These are phyloP conservation scores for Brachypodius melanocephalos DNA, from an alignment of 2,113 vertebrate genomes.

Conservation along the genomic window DNA sequence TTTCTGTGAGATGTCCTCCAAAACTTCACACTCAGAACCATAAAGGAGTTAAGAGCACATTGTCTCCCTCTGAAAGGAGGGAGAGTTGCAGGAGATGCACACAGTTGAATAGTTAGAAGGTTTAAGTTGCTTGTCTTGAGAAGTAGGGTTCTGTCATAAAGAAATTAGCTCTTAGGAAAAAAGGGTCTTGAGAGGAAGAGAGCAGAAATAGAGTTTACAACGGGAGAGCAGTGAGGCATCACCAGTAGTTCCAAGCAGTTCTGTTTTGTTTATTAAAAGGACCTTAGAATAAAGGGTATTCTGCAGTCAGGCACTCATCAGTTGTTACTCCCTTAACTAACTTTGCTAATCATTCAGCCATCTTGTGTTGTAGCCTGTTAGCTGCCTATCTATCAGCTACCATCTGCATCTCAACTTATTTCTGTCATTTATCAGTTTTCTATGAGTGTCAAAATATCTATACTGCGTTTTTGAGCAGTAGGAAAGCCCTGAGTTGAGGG, in stretches of 20 bases:
- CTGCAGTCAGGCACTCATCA: neutral
- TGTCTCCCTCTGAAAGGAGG: neutral
- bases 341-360: neutral
- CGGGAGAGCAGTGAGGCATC: neutral
- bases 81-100: neutral
- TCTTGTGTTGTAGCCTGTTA: neutral
- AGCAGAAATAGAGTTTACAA: neutral
- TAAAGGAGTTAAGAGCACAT: neutral
- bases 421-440: neutral
- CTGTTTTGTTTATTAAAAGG: neutral
- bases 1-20: neutral
- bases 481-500: neutral
- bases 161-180: neutral
- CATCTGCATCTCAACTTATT: neutral
- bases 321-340: neutral
- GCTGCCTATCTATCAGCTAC: neutral
- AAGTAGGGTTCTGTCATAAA: neutral
- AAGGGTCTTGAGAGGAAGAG: neutral
- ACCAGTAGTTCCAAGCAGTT: neutral
- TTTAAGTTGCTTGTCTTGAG: neutral
- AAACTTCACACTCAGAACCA: neutral
- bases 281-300: neutral
- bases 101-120: neutral
- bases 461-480: neutral
- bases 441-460: neutral